These are phyloP conservation scores for Lepidostoma basale DNA, from an alignment of 1,140 invertebrate species.

Conservation along the genomic window DNA sequence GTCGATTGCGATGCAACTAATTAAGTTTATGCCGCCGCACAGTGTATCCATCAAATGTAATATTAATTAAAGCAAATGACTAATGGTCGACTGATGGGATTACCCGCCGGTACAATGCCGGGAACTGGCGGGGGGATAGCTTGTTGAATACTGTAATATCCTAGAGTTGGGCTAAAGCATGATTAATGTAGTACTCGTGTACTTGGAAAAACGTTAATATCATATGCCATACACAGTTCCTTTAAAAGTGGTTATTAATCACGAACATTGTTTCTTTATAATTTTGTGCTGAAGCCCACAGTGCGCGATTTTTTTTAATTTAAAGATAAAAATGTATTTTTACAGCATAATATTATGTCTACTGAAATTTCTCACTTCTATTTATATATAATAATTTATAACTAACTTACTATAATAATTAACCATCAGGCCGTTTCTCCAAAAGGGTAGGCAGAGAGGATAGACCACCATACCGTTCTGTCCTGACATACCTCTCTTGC, in stretches of 20 bases:
- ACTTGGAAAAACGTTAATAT: neutral
- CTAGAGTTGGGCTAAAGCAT: too few species aligned
- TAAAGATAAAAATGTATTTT: too few species aligned
- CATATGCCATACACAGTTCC: neutral
- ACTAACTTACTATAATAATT: too few species aligned
- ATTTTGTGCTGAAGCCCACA: too few species aligned
- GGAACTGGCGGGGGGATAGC: neutral
- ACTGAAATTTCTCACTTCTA: too few species aligned
- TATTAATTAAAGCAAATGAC: conserved; percentile 34
- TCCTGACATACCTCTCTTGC: too few species aligned
- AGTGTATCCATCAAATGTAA: conserved; percentile 27
- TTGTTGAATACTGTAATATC: neutral
- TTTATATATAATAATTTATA: too few species aligned
- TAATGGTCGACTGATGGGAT: conserved; percentile 28
- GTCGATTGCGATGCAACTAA: conserved; percentile 19
- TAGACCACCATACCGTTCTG: too few species aligned
- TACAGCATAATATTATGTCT: too few species aligned
- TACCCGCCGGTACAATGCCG: neutral
- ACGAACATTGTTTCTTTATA: neutral
- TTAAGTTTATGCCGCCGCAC: conserved; percentile 22
- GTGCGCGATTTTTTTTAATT: too few species aligned
- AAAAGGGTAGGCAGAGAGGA: too few species aligned
- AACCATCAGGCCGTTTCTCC: too few species aligned
- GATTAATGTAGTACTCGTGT: neutral
- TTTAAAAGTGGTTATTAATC: neutral